These are phyloP conservation scores for Psammodynastes pulverulentus DNA, from an alignment of 2,113 vertebrate genomes.

Conservation along the genomic window DNA sequence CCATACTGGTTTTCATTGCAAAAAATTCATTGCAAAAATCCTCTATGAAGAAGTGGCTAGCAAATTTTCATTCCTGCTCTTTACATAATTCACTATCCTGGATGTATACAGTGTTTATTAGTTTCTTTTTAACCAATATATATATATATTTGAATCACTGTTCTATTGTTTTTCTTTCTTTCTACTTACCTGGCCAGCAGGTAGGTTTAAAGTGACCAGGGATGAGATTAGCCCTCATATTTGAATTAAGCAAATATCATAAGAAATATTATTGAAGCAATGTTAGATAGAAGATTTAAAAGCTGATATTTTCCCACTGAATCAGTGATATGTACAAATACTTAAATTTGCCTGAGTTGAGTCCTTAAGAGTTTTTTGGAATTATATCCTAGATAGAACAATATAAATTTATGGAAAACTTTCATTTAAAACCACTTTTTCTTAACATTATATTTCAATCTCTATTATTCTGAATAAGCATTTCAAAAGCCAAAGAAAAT, in stretches of 20 bases:
- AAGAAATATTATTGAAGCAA: not conserved
- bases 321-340: not conserved
- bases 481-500: constrained; percentile 55
- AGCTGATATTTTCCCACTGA: not conserved
- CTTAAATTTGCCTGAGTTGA: not conserved
- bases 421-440: not conserved
- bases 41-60: not conserved
- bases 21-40: not conserved
- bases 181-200: not conserved
- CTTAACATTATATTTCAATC: constrained; percentile 15
- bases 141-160: not conserved
- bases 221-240: not conserved
- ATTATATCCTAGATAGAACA: not conserved
- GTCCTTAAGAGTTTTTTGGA: not conserved
- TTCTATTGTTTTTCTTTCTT: not conserved
- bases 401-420: not conserved
- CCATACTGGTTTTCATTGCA: not conserved
- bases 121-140: not conserved
- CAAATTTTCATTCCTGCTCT: not conserved
- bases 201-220: not conserved
- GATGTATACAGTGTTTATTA: not conserved
- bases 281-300: not conserved
- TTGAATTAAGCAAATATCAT: not conserved
- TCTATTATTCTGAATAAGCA: constrained; percentile 43
- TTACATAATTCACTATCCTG: not conserved